phyloP scores from a whole-genome alignment of 2,888 invertebrate genomes.

The Sinohyriopsis cumingii region DNA sequence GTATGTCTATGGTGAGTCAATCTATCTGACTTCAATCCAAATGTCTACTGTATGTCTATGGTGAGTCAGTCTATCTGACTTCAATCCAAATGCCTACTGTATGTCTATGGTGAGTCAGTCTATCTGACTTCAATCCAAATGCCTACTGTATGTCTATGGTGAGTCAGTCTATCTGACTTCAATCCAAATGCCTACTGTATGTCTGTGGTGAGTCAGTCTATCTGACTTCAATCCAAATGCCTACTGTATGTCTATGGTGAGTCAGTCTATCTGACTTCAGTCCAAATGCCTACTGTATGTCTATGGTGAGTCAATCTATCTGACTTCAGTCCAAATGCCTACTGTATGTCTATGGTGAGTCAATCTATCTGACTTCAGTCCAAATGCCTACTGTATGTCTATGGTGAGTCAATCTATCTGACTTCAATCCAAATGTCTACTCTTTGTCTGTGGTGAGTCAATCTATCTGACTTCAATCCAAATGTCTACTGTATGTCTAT shows the following conservation, averaged over 20 bases:
- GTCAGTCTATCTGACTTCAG: constrained; percentile 74
- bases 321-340: constrained; percentile 79
- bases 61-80: constrained; percentile 78
- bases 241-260: constrained; percentile 77
- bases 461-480: constrained; percentile 78
- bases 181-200: constrained; percentile 79
- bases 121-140: constrained; percentile 78
- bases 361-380: constrained; percentile 75
- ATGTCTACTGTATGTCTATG: constrained; percentile 74
- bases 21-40: constrained; percentile 77
- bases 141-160: constrained; percentile 78
- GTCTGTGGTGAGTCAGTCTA: constrained; percentile 74
- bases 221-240: constrained; percentile 79
- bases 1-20: no score
- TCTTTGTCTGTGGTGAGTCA: constrained; percentile 75
- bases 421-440: constrained; percentile 79
- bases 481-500: constrained; percentile 78
- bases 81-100: constrained; percentile 79
- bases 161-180: constrained; percentile 72
- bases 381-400: constrained; percentile 77
- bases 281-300: constrained; percentile 78
- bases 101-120: constrained; percentile 75
- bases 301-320: constrained; percentile 74
- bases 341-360: constrained; percentile 77
- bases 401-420: constrained; percentile 75